These are phyloP conservation scores for Centropus unirufus DNA, from an alignment of 2,113 vertebrate species.

Conservation along the genomic window DNA sequence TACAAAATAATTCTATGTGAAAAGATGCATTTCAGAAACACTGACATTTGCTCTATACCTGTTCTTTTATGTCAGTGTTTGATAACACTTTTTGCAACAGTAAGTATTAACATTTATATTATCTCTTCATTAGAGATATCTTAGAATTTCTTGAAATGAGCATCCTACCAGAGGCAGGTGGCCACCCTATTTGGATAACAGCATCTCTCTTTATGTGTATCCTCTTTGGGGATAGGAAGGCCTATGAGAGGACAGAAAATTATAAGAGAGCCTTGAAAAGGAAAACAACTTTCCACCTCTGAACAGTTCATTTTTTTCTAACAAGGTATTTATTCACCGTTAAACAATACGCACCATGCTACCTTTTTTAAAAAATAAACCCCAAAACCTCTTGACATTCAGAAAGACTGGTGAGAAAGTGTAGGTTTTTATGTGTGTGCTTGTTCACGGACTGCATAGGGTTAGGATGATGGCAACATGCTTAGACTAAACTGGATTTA, in stretches of 20 bases:
- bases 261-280: not conserved
- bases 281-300: not conserved
- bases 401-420: not conserved
- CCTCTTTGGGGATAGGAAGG: not conserved
- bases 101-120: not conserved
- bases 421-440: not conserved
- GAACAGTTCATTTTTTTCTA: not conserved
- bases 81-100: not conserved
- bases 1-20: not conserved
- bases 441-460: not conserved
- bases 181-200: not conserved
- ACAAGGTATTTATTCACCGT: not conserved
- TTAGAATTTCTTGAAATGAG: not conserved
- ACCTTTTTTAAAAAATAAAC: not conserved
- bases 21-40: not conserved
- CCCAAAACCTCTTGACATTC: not conserved
- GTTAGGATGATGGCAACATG: not conserved
- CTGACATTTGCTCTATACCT: not conserved
- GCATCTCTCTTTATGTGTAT: not conserved
- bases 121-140: not conserved
- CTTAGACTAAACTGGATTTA: not conserved
- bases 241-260: not conserved
- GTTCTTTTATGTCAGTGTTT: not conserved
- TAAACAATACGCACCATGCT: not conserved
- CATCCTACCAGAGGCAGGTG: not conserved